Base-by-base conservation (phyloP, 2,113 vertebrate genomes). In the Tachysurus vachellii region DNA sequence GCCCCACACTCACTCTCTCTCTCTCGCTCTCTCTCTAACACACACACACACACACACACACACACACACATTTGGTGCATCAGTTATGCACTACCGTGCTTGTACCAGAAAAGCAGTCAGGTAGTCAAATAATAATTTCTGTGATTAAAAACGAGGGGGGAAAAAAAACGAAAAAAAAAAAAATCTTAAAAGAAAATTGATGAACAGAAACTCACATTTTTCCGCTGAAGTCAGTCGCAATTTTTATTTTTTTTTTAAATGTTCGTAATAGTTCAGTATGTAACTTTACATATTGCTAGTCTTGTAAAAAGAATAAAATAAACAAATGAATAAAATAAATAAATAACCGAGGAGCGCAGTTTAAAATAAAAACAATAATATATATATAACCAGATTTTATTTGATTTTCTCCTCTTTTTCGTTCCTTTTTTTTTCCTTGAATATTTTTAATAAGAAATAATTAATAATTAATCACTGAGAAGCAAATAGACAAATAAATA, bases 1-100 rank as follows among this genome's bases (percentile, higher is more conserved):
- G 95, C 95, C 95, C 94, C 94, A 94, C 95, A 94, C 95, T 95
- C 94, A 91, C 95, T 94, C 95, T 94, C 94, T 93, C 93, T 93
- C 85, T 57, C 85, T 44, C 87, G 44, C 87, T 26, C 87, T n/a
- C 89, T 28, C 62, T 57, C 83, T 77, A 68, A 83, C 76, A 56
- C 75, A 80, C 50, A 86, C 50, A 70, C 66, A 59, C 93, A 91
- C 92, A 93, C 93, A 93, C 93, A 93, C 93, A 93, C 93, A 92
- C 94, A 94, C 94, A 94, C 93, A 93, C 93, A 93, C 93, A 86
- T 44, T 83, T 79, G 57, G 47, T 86, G 80, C 80, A 86, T 82
- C 75, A 76, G 80, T 82, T 83, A 82, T 77, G 85, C 42, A 61
- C 68, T 64, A 76, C 80, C 59, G 44, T 73, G 57, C 80, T 71